Base-by-base conservation (phyloP, 2,113 vertebrate genomes). In the Orthonyx spaldingii region DNA sequence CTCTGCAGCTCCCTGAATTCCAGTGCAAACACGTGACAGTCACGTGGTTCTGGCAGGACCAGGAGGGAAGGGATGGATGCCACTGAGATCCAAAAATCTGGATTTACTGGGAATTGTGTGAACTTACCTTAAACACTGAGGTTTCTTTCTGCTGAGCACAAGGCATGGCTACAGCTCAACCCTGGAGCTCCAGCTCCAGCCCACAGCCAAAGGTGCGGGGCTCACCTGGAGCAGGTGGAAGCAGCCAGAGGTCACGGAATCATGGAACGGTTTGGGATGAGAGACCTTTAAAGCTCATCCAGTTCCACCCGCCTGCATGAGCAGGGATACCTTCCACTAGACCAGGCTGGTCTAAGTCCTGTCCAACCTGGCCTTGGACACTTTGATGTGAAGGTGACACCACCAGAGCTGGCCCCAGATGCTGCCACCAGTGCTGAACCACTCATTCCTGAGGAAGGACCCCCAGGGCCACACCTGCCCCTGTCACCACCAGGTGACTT, bases 1-100 rank as follows among this genome's bases (percentile, higher is more conserved):
- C 44, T 42, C 13, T 2, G 0, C 37, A 47, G 78, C 53, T 53
- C 46, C 18, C 71, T 2, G 2, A 35, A 6, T 10, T 17, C 61
- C 60, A 53, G 28, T 5, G 28, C 44, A 20, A 52, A n/a, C 22
- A 0, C 0, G 14, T 4, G 42, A 22, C 32, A 82, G 20, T 6
- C 13, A 22, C 0, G 0, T 6, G 24, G 9, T 4, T 26, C 16
- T 22, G 33, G n/a, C 39, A 68, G 24, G 9, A 33, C 13, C 46
- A 75, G 27, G 33, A 28, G 14, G 5, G 0, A 20, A 68, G 20
- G 21, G 8, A 15, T 1, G 3, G 9, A 60, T 41, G 30, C 19
- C 47, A 86, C 16, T 1, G 9, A 39, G 20, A 16, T 13, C 11
- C 1, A 0, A 19, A 41, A 30, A 32, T 16, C 16, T 10, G 0